These are phyloP conservation scores for Porites cylindrica DNA, from an alignment of 92 coral and sea anemone species.

Conservation along the genomic window DNA sequence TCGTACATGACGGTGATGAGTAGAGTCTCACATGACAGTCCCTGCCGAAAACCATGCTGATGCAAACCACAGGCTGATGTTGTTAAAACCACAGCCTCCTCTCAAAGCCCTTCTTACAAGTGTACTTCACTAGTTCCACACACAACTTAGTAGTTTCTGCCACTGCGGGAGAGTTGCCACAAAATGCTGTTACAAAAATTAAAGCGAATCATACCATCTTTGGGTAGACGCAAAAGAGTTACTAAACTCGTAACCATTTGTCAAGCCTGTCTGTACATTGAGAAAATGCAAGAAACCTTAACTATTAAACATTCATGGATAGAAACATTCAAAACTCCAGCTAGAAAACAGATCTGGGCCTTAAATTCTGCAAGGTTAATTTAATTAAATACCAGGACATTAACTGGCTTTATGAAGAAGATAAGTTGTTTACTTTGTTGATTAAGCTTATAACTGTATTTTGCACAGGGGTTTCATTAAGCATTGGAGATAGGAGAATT, in stretches of 20 bases:
- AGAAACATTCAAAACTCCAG: background rate
- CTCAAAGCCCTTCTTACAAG: too few relatives aligned
- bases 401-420: background rate
- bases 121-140: too few relatives aligned
- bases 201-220: constrained; percentile 77
- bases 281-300: constrained; percentile 68
- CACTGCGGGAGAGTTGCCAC: too few relatives aligned
- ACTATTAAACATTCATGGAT: background rate
- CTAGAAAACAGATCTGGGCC: too few relatives aligned
- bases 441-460: background rate
- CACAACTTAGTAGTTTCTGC: too few relatives aligned
- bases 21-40: background rate
- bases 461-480: background rate
- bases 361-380: background rate
- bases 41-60: background rate
- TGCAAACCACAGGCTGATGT: background rate
- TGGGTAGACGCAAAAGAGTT: constrained; percentile 60
- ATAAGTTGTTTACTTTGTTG: background rate
- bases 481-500: too few relatives aligned
- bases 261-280: constrained; percentile 80
- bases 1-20: too few relatives aligned
- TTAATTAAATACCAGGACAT: background rate
- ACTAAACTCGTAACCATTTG: constrained; percentile 85
- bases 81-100: too few relatives aligned
- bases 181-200: constrained; percentile 34